Conservation (phyloP, 35 echinoderm and acorn worm species). For the Ptychodera flava region DNA sequence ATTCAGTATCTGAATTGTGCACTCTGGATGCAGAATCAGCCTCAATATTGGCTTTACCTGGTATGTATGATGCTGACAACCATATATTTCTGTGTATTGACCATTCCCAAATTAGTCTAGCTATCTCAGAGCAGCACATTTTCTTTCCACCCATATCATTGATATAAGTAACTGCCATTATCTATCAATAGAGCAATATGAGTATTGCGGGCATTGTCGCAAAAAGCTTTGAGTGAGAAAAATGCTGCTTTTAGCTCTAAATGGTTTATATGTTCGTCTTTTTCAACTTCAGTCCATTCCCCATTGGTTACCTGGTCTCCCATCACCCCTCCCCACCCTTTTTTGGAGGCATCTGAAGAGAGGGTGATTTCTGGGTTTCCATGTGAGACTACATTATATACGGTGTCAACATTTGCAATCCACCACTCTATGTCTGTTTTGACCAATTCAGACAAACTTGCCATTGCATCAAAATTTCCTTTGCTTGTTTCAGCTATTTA, state of each 20-base stretch:
- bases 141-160: constrained; percentile 43
- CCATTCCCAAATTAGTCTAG: constrained; percentile 18
- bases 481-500: constrained; percentile 30
- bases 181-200: constrained; percentile 50
- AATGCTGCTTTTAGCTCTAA: constrained; percentile 20
- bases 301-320: background rate
- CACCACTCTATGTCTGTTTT: constrained; percentile 50
- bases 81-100: constrained; percentile 9
- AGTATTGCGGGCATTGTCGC: background rate
- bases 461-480: constrained; percentile 57
- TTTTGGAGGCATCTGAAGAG: constrained; percentile 38
- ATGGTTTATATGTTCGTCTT: constrained; percentile 20
- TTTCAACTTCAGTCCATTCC: constrained; percentile 14
- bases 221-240: constrained; percentile 26
- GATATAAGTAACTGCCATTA: constrained; percentile 65
- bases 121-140: background rate
- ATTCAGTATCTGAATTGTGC: constrained; percentile 37
- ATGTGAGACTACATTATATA: background rate
- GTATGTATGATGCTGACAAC: constrained; percentile 20
- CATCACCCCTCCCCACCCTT: constrained; percentile 19
- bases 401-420: constrained; percentile 24
- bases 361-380: constrained; percentile 35
- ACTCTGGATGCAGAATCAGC: constrained; percentile 30
- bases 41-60: constrained; percentile 5
- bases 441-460: constrained; percentile 9